Base-by-base conservation (phyloP, 2,888 invertebrate species). In the Tridacna crocea region DNA sequence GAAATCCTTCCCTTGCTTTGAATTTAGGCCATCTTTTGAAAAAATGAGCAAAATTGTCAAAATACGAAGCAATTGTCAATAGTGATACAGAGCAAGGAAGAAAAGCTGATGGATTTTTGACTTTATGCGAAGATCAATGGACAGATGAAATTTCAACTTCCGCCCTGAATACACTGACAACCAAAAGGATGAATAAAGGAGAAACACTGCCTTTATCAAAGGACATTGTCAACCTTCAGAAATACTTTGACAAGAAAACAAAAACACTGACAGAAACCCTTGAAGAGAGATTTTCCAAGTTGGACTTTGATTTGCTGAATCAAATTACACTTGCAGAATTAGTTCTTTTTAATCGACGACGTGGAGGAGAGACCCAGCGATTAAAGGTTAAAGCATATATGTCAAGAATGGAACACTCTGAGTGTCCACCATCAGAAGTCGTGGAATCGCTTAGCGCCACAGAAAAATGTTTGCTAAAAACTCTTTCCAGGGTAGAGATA, bases 1-100 rank as follows among this genome's bases (percentile, higher is more conserved):
- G 26, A 47, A 82, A 75, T 82, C 82, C 75, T 60, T 82, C 82
- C 17, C 82, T 78, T 36, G 82, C 77, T 15, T 24, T 82, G 11
- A 82, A 82, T n/a, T 26, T 82, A 61, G 77, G 82, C 22, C 82
- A 82, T 61, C 68, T 75, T 17, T 55, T 82, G 22, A 78, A 78
- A 65, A 78, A 82, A 65, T 72, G 70, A 70, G 78, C 78, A 60
- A 70, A 61, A 76, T 74, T 82, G 19, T 10, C 73, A 63, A 78
- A 78, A 58, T 77, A 73, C 46, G 60, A 17, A 47, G 26, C 81
- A 27, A 68, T 81, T 17, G 74, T 82, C 17, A 17, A 47, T 22
- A 36, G 73, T 19, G 60, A 68, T 61, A 17, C 26, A 48, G 75
- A 48, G 19, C 17, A 66, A 68, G 72, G 75, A 68, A 24, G 58